phyloP scores from a whole-genome alignment of 2,888 invertebrate genomes.

The Spisula subtruncata region DNA sequence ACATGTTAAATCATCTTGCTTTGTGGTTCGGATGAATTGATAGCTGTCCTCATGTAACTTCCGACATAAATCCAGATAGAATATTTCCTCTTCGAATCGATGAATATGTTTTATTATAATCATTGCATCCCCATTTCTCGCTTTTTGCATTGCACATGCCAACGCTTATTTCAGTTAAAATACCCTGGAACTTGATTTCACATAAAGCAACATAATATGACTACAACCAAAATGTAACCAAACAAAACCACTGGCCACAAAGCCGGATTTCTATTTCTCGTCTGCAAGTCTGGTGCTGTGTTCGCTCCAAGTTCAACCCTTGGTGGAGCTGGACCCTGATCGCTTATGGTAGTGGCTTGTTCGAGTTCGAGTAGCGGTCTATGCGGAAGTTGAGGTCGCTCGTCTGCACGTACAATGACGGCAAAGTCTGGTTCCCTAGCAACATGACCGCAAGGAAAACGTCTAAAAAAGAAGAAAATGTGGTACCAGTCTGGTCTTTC shows the following conservation, averaged over 20 bases:
- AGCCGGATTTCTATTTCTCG: neutral
- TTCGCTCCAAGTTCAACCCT: neutral
- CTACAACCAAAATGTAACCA: neutral
- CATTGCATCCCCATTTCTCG: too few relatives aligned
- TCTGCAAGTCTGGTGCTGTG: neutral
- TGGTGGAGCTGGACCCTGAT: neutral
- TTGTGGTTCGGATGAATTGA: too few relatives aligned
- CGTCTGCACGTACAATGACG: neutral
- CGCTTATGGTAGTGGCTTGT: neutral
- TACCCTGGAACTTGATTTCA: too few relatives aligned
- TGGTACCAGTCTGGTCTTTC: conserved; percentile 9
- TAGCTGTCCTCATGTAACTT: too few relatives aligned
- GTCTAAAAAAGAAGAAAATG: neutral
- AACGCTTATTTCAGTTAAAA: too few relatives aligned
- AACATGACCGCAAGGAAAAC: conserved; percentile 27
- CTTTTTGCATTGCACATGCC: too few relatives aligned
- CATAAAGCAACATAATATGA: too few relatives aligned
- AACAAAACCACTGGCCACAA: neutral
- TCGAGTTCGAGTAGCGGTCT: neutral
- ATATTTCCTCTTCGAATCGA: too few relatives aligned
- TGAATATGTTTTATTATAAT: too few relatives aligned
- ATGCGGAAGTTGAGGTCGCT: neutral
- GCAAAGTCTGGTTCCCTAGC: conserved; percentile 25
- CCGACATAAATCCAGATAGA: too few relatives aligned
- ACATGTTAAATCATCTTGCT: too few relatives aligned